phyloP scores from a whole-genome alignment of 2,797 vertebrate genomes.

The Catharus ustulatus region DNA sequence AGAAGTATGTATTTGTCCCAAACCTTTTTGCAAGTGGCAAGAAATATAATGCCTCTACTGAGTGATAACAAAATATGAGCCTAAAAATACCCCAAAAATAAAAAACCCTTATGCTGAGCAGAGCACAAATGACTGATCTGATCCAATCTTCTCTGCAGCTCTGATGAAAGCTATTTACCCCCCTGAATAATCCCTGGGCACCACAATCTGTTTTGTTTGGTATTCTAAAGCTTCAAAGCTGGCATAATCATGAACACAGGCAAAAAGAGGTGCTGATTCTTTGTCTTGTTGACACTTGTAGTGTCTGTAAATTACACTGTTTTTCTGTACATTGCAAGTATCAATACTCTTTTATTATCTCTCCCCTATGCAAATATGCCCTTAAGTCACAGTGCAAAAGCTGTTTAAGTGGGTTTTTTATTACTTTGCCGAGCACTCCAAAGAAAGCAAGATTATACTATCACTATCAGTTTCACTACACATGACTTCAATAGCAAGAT shows the following conservation, averaged over 20 bases:
- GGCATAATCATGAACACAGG: neutral
- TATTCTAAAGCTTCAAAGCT: neutral
- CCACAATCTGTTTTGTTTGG: neutral
- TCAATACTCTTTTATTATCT: neutral
- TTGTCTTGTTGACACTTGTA: neutral
- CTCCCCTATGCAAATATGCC: neutral
- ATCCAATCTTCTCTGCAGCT: neutral
- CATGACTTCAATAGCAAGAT: neutral
- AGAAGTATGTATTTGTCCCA: neutral
- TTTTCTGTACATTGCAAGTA: neutral
- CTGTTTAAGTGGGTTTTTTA: neutral
- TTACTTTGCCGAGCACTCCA: neutral
- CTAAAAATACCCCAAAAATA: neutral
- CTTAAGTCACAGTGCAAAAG: neutral
- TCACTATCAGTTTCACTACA: neutral
- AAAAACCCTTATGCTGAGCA: neutral
- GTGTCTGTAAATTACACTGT: neutral
- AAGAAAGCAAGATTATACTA: neutral
- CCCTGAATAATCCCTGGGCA: neutral
- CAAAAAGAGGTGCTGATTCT: neutral
- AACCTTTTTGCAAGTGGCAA: neutral
- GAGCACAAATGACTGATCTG: neutral
- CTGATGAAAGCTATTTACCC: neutral
- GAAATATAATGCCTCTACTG: neutral
- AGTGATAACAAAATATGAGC: rapidly evolving